Conservation (phyloP, 2,797 vertebrate genomes). For the Periophthalmus magnuspinnatus region DNA sequence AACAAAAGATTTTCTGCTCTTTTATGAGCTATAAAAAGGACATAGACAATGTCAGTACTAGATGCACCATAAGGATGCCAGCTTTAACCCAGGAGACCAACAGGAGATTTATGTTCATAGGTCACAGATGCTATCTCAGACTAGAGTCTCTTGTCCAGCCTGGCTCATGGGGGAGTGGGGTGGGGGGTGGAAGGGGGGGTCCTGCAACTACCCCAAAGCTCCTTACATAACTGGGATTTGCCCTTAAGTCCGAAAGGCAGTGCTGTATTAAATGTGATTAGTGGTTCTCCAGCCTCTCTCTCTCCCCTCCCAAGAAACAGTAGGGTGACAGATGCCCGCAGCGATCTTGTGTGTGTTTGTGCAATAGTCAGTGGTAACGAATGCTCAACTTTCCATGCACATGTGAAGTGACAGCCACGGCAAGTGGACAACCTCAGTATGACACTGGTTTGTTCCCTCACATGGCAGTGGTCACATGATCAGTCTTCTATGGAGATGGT, state of each 20-base stretch:
- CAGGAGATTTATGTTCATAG: slow-evolving; percentile 63
- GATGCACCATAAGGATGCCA: slow-evolving; percentile 24
- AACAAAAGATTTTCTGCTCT: not conserved
- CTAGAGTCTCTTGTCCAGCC: slow-evolving; percentile 65
- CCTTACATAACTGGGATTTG: slow-evolving; percentile 77
- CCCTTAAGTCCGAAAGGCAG: slow-evolving; percentile 70
- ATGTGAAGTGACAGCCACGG: slow-evolving; percentile 60
- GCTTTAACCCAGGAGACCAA: slow-evolving; percentile 40
- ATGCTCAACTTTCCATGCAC: slow-evolving; percentile 34
- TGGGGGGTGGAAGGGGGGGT: not conserved
- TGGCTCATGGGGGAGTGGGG: slow-evolving; percentile 38
- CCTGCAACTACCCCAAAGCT: slow-evolving; percentile 68
- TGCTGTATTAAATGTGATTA: slow-evolving; percentile 80
- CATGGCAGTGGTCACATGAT: slow-evolving; percentile 36
- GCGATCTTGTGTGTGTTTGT: slow-evolving; percentile 39
- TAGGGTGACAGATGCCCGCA: slow-evolving; percentile 51
- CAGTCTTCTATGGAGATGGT: slow-evolving; percentile 19
- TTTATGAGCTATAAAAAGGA: not conserved
- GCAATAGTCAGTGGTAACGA: slow-evolving; percentile 40
- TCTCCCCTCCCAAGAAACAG: slow-evolving; percentile 58
- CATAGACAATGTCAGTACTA: not conserved
- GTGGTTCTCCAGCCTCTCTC: slow-evolving; percentile 61
- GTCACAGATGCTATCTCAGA: slow-evolving; percentile 70
- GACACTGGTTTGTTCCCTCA: slow-evolving; percentile 37
- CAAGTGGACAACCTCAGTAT: slow-evolving; percentile 13